Base-by-base conservation (phyloP, 2,888 invertebrate genomes). In the Drosophila anomelani region DNA sequence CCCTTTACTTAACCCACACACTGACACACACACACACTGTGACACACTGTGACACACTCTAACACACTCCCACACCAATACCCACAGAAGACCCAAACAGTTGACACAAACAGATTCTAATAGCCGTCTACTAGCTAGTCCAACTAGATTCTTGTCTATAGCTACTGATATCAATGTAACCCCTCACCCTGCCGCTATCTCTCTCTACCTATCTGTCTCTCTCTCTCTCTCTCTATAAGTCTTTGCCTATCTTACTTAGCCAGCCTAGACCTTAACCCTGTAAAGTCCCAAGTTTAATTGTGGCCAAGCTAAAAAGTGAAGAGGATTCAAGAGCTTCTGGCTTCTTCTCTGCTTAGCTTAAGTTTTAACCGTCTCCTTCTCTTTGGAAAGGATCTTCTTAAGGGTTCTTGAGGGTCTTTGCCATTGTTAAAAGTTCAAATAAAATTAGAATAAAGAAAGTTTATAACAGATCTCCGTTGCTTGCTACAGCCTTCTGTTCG, bases 1-100 rank as follows among this genome's bases (percentile, higher is more conserved):
- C 69, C 80, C 88, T 75, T 75, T 80, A 76, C 58, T 62, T 63
- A 84, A 78, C 75, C 76, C 75, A 93, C 93, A 93, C 91, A 56
- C 36, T 93, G 53, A 46, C 41, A 56, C 36, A 58, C 55, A 55
- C 32, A 59, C 51, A 59, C 59, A 63, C 75, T n/a, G 3, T n/a
- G 39, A 57, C 60, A 49, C 57, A 43, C 47, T 23, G 20, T 32
- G 9, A 51, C n/a, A 44, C 38, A 51, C 57, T 5, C 13, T 12
- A 1, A 32, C 44, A 34, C 43, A 7, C n/a, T 47, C 46, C 32
- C 44, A 39, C 29, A 56, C 43, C 66, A 17, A 73, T 46, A 54
- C 68, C 43, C 12, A 75, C 46, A 59, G 10, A 53, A 46, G 46
- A 41, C 20, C 57, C n/a, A n/a, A n/a, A n/a, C 38, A 39, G 26